Conservation (phyloP, 2,113 vertebrate genomes). For the Collichthys lucidus region DNA sequence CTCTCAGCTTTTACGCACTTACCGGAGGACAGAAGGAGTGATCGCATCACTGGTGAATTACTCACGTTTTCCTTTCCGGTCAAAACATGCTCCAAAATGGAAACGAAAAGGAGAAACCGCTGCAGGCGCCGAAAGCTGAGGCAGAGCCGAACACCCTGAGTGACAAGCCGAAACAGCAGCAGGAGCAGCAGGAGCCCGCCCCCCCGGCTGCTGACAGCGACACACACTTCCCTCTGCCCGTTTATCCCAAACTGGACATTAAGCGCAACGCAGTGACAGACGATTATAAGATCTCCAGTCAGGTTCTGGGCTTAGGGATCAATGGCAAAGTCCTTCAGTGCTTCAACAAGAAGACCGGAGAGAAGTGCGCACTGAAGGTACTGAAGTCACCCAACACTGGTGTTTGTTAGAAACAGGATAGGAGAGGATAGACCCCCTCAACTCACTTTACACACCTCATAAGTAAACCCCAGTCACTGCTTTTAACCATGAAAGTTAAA, state of each 20-base stretch:
- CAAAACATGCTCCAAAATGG: conserved; percentile 84
- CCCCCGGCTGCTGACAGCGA: conserved; percentile 12
- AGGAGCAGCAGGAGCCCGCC: background rate
- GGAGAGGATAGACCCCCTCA: background rate
- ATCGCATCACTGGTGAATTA: conserved; percentile 27
- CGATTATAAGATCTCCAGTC: conserved; percentile 94
- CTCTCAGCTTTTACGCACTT: conserved; percentile 36
- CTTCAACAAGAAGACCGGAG: conserved; percentile 90
- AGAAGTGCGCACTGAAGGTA: conserved; percentile 97
- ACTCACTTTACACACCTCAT: background rate
- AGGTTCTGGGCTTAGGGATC: conserved; percentile 96
- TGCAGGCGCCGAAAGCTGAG: conserved; percentile 53
- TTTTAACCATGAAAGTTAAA: background rate
- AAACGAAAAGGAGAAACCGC: conserved; percentile 67
- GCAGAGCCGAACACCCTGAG: conserved; percentile 52
- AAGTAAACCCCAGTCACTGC: background rate
- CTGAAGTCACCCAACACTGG: conserved; percentile 14
- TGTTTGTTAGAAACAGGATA: background rate
- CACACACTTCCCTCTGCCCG: conserved; percentile 76
- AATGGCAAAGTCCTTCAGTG: conserved; percentile 98
- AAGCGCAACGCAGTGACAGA: conserved; percentile 96
- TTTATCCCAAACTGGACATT: conserved; percentile 87
- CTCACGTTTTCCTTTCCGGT: background rate
- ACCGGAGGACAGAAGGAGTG: conserved; percentile 39
- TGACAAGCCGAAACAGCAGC: background rate